These are phyloP conservation scores for Gibbula magus DNA, from an alignment of 2,888 invertebrate species.

Conservation along the genomic window DNA sequence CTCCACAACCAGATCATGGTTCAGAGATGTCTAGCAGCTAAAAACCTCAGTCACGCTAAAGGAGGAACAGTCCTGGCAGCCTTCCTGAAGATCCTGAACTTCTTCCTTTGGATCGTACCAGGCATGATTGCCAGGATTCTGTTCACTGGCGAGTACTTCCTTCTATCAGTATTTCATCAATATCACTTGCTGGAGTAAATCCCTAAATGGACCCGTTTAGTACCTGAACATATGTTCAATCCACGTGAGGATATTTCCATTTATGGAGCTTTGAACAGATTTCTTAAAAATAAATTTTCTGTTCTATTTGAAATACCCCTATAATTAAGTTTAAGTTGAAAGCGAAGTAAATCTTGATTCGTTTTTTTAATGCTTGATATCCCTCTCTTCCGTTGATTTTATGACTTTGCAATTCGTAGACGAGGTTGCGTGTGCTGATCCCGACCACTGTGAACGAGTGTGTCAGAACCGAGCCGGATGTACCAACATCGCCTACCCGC, in stretches of 20 bases:
- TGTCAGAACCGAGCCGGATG: conserved; percentile 77
- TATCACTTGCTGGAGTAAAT: too few species aligned
- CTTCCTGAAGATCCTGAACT: conserved; percentile 76
- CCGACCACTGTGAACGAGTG: conserved; percentile 74
- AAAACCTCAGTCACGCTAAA: conserved; percentile 77
- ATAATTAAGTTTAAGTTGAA: too few species aligned
- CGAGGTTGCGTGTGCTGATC: conserved; percentile 76
- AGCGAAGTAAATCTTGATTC: too few species aligned
- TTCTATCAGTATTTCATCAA: too few species aligned
- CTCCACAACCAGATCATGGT: conserved; percentile 76
- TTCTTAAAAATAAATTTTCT: too few species aligned
- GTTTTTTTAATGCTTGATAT: too few species aligned
- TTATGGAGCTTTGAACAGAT: too few species aligned
- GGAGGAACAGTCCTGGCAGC: conserved; percentile 77
- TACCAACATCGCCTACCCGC: conserved; percentile 78
- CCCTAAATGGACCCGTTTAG: too few species aligned
- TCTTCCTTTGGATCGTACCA: conserved; percentile 76
- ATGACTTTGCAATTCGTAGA: conserved; percentile 59
- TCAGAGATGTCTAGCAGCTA: conserved; percentile 77
- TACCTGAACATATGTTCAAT: too few species aligned
- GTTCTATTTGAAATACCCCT: too few species aligned
- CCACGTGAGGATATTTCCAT: too few species aligned
- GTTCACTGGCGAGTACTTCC: conserved; percentile 73
- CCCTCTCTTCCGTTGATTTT: too few species aligned
- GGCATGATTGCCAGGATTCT: conserved; percentile 78